phyloP scores from a whole-genome alignment of 2,113 vertebrate genomes.

The Holacanthus passer region DNA sequence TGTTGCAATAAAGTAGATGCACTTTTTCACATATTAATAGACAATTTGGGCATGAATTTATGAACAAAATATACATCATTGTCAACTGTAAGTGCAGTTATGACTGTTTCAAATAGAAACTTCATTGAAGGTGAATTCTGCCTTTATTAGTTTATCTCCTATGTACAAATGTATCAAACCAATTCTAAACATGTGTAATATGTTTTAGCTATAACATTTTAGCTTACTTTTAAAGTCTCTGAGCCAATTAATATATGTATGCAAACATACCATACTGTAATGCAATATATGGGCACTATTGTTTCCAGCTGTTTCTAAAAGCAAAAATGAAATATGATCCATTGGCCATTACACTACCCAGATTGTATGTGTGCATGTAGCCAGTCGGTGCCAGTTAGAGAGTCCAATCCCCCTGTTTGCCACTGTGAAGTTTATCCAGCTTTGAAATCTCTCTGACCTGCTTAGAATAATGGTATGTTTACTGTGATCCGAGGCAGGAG shows the following conservation, averaged over 20 bases:
- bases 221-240: background rate
- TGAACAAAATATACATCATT: background rate
- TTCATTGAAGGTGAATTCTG: too few species aligned
- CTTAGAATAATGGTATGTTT: conserved; percentile 58
- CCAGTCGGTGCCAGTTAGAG: conserved; percentile 17
- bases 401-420: conserved; percentile 30
- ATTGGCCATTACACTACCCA: conserved; percentile 14
- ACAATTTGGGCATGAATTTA: background rate
- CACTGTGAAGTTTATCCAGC: conserved; percentile 33
- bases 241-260: background rate
- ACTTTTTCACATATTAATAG: background rate
- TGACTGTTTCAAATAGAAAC: background rate
- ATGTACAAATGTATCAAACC: background rate
- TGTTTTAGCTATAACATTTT: background rate
- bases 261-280: conserved; percentile 1
- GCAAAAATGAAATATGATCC: conserved; percentile 41
- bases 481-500: conserved; percentile 30
- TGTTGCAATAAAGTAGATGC: background rate
- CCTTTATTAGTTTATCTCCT: too few species aligned
- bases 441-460: conserved; percentile 61
- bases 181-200: background rate
- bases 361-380: conserved; percentile 40
- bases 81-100: background rate
- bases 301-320: conserved; percentile 7
- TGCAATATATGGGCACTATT: background rate